Conservation (phyloP, 1,140 invertebrate species). For the Caerostris extrusa region DNA sequence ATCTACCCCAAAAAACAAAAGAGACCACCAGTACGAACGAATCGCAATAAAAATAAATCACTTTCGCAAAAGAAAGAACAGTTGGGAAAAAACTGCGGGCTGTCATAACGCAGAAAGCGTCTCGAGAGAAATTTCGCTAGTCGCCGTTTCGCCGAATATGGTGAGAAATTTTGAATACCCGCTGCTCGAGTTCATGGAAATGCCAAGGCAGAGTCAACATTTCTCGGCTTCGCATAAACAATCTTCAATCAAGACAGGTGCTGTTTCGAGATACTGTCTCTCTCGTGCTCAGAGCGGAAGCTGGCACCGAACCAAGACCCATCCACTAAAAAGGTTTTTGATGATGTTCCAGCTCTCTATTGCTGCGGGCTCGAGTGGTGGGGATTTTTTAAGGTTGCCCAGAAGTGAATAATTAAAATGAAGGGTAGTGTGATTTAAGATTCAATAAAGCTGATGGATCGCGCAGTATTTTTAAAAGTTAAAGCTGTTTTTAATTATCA, state of each 20-base stretch:
- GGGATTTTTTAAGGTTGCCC: neutral
- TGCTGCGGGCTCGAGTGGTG: neutral
- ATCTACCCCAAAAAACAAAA: no score
- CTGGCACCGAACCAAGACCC: slow-evolving; percentile 39
- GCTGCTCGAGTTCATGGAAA: neutral
- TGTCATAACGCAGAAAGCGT: neutral
- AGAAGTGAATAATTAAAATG: neutral
- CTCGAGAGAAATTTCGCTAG: neutral
- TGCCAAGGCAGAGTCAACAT: slow-evolving; percentile 28
- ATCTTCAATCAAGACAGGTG: slow-evolving; percentile 49
- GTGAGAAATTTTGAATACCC: neutral
- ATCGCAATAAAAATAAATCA: neutral
- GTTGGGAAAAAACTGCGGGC: neutral
- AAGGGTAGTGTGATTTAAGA: neutral
- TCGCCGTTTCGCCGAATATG: slow-evolving; percentile 25
- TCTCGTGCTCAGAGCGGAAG: neutral
- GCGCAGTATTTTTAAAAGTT: no score
- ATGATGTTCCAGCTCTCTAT: neutral
- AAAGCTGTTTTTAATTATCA: no score
- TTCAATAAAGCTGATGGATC: neutral
- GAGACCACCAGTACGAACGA: no score
- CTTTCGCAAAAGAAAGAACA: neutral
- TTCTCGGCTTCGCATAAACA: slow-evolving; percentile 50
- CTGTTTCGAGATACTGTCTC: neutral
- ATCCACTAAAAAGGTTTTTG: slow-evolving; percentile 1